These are phyloP conservation scores for Eulithis testata DNA, from an alignment of 2,888 invertebrate species.

Conservation along the genomic window DNA sequence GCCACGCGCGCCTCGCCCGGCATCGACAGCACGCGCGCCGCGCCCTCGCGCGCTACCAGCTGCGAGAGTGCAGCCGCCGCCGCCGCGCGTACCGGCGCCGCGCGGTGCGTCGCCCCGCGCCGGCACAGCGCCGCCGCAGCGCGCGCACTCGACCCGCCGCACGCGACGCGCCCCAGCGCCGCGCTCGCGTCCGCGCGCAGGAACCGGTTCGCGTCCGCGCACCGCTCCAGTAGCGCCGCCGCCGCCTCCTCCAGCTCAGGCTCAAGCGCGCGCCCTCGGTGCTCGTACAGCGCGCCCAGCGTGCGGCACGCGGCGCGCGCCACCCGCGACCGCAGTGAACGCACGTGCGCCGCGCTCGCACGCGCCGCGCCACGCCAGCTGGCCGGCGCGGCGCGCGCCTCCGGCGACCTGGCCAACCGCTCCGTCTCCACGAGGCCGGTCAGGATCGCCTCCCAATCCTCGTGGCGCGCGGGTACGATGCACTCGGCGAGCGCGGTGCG, in stretches of 20 bases:
- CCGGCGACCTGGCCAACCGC: constrained; percentile 87
- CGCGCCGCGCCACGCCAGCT: constrained; percentile 88
- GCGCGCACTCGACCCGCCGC: constrained; percentile 88
- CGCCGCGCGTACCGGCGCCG: constrained; percentile 93
- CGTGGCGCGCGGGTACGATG: constrained; percentile 85
- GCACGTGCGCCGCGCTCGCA: constrained; percentile 90
- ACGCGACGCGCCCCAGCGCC: constrained; percentile 93
- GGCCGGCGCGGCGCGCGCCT: constrained; percentile 88
- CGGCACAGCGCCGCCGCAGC: constrained; percentile 87
- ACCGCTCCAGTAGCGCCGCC: constrained; percentile 91
- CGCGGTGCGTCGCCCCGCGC: constrained; percentile 92
- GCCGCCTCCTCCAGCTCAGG: constrained; percentile 95
- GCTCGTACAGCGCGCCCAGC: constrained; percentile 90
- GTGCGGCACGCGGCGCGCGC: constrained; percentile 94
- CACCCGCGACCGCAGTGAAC: constrained; percentile 96
- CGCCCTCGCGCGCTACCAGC: constrained; percentile 89
- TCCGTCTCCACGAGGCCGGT: constrained; percentile 89
- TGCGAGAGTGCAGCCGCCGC: constrained; percentile 91
- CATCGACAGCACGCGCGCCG: constrained; percentile 88
- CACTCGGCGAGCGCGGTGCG: constrained; percentile 72
- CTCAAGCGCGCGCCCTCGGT: constrained; percentile 83
- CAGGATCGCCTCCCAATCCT: constrained; percentile 92
- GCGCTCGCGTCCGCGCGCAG: constrained; percentile 94
- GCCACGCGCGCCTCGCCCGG: constrained; percentile 91
- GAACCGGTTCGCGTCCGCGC: constrained; percentile 97